Percentiles rank a stretch among this genome's conserved stretches.
phyloP scores from a whole-genome alignment of 2,797 vertebrate genomes.

The Cetoscarus ocellatus region DNA sequence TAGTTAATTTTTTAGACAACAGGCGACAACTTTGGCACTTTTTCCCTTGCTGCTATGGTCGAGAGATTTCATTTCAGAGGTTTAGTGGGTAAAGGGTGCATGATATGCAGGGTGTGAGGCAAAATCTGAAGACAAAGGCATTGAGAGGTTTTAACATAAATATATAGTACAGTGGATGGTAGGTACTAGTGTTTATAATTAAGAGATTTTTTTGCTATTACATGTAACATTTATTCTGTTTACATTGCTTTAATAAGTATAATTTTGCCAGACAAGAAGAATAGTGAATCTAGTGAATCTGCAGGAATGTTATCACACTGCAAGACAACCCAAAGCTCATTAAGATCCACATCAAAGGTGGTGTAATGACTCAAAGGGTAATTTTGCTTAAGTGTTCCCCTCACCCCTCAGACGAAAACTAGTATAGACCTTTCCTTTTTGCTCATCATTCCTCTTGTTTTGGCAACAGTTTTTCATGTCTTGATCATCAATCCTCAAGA shows the following conservation, averaged over 20 bases:
- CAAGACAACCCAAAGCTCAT: slow-evolving; percentile 19
- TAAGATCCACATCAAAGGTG: slow-evolving; percentile 44
- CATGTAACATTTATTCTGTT: neutral
- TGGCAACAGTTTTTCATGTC: slow-evolving; percentile 4
- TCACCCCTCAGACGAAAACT: neutral
- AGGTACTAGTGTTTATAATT: slow-evolving; percentile 7
- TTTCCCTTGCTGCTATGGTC: slow-evolving; percentile 45
- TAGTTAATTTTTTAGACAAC: slow-evolving; percentile 68
- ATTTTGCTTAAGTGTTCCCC: slow-evolving; percentile 28
- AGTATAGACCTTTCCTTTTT: neutral
- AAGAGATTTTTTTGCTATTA: slow-evolving; percentile 3
- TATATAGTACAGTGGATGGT: neutral
- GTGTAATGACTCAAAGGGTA: slow-evolving; percentile 25
- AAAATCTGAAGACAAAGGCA: neutral
- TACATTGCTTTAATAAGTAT: slow-evolving; percentile 4
- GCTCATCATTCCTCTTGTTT: slow-evolving; percentile 1
- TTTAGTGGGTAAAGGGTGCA: neutral
- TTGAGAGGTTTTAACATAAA: slow-evolving; percentile 6
- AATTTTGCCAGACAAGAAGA: slow-evolving; percentile 14
- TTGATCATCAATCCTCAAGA: slow-evolving; percentile 9
- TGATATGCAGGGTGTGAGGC: neutral
- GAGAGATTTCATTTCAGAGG: slow-evolving; percentile 35
- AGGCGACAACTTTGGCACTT: slow-evolving; percentile 63
- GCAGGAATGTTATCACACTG: neutral
- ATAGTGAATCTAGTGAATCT: neutral